Evolutionary conservation across 2,888 invertebrate species (phyloP).

Genomic region (Chalcis sispes): DNA sequence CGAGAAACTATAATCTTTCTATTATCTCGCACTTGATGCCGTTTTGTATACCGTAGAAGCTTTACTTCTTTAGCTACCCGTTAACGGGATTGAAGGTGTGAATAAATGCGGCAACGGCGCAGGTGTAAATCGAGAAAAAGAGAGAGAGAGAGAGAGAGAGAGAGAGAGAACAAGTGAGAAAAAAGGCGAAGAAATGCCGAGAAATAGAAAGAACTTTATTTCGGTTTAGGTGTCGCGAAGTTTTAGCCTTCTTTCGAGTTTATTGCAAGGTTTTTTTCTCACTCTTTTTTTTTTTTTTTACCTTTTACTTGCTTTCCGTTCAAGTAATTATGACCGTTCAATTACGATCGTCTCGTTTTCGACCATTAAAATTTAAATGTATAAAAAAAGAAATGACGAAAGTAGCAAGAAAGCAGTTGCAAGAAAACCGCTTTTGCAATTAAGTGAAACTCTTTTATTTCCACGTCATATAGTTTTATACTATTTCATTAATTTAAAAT

Average conservation of each 20-base stretch:
- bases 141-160: background rate
- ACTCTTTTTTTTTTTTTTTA: background rate
- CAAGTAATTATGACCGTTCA: slow-evolving; percentile 24
- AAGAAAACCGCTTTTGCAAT: background rate
- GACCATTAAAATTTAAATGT: slow-evolving; percentile 32
- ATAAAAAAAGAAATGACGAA: slow-evolving; percentile 7
- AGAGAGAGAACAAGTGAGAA: too few relatives aligned
- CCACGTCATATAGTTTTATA: too few relatives aligned
- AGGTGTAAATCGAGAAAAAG: background rate
- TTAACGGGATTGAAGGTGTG: slow-evolving; percentile 22
- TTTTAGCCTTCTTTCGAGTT: slow-evolving; percentile 5
- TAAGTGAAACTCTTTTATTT: too few relatives aligned
- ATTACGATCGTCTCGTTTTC: slow-evolving; percentile 33
- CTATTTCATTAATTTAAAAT: too few relatives aligned
- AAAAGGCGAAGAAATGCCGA: too few relatives aligned
- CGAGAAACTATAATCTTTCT: too few relatives aligned
- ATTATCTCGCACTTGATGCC: too few relatives aligned
- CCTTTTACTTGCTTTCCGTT: background rate
- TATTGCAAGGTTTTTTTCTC: background rate
- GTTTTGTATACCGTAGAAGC: too few relatives aligned
- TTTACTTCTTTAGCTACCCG: background rate
- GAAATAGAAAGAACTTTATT: too few relatives aligned
- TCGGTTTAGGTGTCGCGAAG: slow-evolving; percentile 28
- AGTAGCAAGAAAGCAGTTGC: background rate
- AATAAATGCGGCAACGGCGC: slow-evolving; percentile 9